Evolutionary conservation across 23 tunicate genomes (phyloP), one percentile per base, ranked within the genome.

Genomic region (Trididemnum clinides): DNA sequence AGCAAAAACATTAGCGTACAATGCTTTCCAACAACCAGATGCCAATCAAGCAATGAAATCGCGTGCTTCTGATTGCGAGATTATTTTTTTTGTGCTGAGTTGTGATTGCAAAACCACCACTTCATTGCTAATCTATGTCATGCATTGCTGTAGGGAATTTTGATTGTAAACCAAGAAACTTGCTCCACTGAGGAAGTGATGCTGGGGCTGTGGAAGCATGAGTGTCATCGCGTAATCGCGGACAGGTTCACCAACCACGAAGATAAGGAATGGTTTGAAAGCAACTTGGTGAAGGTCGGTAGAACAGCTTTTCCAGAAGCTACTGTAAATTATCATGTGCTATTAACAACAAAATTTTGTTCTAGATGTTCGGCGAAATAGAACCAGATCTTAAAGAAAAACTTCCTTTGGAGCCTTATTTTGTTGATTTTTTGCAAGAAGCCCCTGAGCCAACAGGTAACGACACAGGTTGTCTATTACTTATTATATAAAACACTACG

Each of bases 361-460:
- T 78, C 15, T 57, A 96, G 97, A 96, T 81, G 33, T 72, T 91
- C 28, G 88, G 35, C 4, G 91, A 85, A 27, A 70, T 39, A 3
- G 30, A 83, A 21, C 84, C 89, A 0, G 97, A 97, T 2, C 5
- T 88, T 64, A 50, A 18, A 12, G 64, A 79, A 50, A 77, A 92
- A 77, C 64, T 96, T 31, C 90, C 96, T 0, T 37, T 50, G 29
- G 95, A 90, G 77, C 97, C 97, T 28, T 97, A 97, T 64, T 97
- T 92, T 35, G 97, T 97, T 39, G 99, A 97, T 51, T 97, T 97
- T 44, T 65, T 97, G 44, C 97, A 85, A 57, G 99, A 97, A 33
- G 95, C 95, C 2, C 99, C 99, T 26, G 99, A 97, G 63, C 86
- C 95, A 0, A 97, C 99, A 82, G 99, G 99, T n/a, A n/a, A n/a